Evolutionary conservation across 2,113 vertebrate genomes (phyloP), one percentile per base, ranked within the genome.

Genomic region (Apeltes quadracus): DNA sequence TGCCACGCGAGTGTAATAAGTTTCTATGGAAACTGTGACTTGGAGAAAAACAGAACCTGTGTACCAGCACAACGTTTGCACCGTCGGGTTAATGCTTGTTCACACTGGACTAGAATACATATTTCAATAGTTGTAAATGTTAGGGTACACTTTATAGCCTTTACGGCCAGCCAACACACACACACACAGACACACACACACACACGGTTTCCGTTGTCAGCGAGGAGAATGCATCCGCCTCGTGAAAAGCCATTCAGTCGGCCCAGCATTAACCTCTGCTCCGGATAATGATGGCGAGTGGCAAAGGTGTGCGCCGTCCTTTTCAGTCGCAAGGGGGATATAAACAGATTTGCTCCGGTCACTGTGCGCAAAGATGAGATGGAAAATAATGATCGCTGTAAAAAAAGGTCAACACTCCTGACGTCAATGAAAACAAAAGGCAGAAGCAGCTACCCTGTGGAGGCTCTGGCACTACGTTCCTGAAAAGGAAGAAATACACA

Each of bases 381-480:
- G 85, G 91, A 93, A 93, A 92, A 92, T 90, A 93, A 93, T 92
- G 87, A 90, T 90, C 89, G 89, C 82, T 70, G 72, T 82, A 7
- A 7, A 25, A 84, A 92, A 81, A 94, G 92, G 92, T 93, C 93
- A 93, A 88, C 90, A 89, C 84, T 76, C 84, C 86, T 94, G 92
- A 94, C 91, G 92, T 93, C 92, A 93, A 82, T 90, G 88, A 92
- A 88, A 89, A 92, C 90, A 92, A 92, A 92, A 90, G 80, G 76
- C 75, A 69, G 78, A 74, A 76, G 83, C 72, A 5, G 71, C 72
- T 54, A 77, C 80, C 69, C 70, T 62, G 23, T 71, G 61, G 51
- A 11, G 57, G 73, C 50, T 69, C 61, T 36, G 48, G 5, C 2
- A 29, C 29, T 29, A 78, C 75, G 16, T 41, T 68, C 56, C 54